phyloP scores from a whole-genome alignment of 1,140 invertebrate species.

The Aphidius ervi region DNA sequence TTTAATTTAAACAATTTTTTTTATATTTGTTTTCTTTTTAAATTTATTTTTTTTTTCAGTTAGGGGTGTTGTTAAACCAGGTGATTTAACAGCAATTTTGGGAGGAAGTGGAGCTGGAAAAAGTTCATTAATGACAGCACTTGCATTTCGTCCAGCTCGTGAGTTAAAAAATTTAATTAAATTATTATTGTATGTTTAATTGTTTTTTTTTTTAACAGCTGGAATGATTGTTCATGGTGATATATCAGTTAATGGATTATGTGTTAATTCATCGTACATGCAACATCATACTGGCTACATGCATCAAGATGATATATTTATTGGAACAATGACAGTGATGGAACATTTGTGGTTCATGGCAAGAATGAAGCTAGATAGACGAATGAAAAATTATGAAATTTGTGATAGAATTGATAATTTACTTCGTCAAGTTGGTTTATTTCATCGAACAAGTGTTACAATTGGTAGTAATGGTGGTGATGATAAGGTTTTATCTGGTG shows the following conservation, averaged over 20 bases:
- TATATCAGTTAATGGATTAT: conserved; percentile 67
- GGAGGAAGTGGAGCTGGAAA: conserved; percentile 94
- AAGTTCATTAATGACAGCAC: conserved; percentile 86
- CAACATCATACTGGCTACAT: conserved; percentile 85
- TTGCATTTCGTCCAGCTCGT: conserved; percentile 74
- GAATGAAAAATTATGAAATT: conserved; percentile 57
- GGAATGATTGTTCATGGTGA: conserved; percentile 71
- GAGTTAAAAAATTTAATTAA: conserved; percentile 34
- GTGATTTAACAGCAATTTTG: conserved; percentile 83
- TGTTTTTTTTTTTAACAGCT: conserved; percentile 43
- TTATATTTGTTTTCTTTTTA: neutral
- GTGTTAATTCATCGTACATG: conserved; percentile 65
- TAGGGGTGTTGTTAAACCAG: conserved; percentile 72
- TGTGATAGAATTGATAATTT: conserved; percentile 66
- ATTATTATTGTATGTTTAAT: conserved; percentile 9
- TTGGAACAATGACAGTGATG: conserved; percentile 78
- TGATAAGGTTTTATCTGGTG: conserved; percentile 84
- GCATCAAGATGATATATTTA: conserved; percentile 90
- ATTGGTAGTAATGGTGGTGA: conserved; percentile 68
- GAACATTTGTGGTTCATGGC: conserved; percentile 91
- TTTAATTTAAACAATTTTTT: neutral
- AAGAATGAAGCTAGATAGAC: conserved; percentile 71
- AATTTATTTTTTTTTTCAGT: conserved; percentile 35
- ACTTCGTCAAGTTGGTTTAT: conserved; percentile 69
- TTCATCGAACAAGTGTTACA: conserved; percentile 62